Evolutionary conservation across 2,113 vertebrate genomes (phyloP), one percentile per base, ranked within the genome.

Genomic region (Riparia riparia): DNA sequence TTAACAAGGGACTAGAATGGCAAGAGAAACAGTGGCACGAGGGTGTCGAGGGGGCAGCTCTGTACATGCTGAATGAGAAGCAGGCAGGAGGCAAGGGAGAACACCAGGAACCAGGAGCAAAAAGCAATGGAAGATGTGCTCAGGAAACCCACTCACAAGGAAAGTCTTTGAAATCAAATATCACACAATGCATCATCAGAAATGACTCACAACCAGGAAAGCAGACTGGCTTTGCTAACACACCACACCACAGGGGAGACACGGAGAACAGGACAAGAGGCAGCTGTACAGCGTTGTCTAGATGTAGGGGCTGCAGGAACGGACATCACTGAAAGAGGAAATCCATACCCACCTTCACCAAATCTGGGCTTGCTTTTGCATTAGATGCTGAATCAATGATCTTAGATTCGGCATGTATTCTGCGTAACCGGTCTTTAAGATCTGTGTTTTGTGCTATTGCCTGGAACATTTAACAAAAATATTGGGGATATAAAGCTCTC

Each of bases 371-470:
- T 96, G 98, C 96, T 98, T 98, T 98, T 98, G 98, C 97, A 97
- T 98, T 97, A 97, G 97, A 95, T 89, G 98, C 98, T 98, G 98
- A 97, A 94, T 99, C 99, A 98, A 98, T 96, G 97, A 99, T 97
- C 98, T 98, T 98, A 96, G 99, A 99, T 96, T 99, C 99, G 45
- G 98, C 98, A 96, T 99, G 99, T 98, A 99, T 99, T 99, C 99
- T 99, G 98, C 98, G 97, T 98, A 99, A 99, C 82, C 99, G 99
- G 96, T 99, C 99, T 98, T 98, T 99, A 98, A 99, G 98, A 91
- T 99, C 99, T 98, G 98, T 98, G 97, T 99, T 99, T 98, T 99
- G 99, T 96, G 99, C 98, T 99, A 99, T 98, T 97, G 99, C 99
- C 99, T 99, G 98, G 95, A 98, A 98, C 85, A 97, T 86, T 98